Conservation (phyloP, 2,888 invertebrate genomes). For the Nephrotoma guestfalica region DNA sequence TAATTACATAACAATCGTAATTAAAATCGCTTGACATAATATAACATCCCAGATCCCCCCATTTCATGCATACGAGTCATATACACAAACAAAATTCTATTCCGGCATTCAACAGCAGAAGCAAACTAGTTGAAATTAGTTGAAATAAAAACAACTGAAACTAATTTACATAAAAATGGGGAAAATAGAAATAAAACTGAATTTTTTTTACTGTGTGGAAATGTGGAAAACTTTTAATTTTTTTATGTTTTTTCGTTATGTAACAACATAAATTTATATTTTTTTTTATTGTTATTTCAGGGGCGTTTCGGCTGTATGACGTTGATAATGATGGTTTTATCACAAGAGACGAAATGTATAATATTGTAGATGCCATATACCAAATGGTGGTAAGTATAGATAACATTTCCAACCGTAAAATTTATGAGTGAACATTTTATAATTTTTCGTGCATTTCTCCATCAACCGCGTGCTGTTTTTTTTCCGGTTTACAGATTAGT, state of each 20-base stretch:
- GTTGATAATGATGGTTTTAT: slow-evolving; percentile 94
- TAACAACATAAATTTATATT: background rate
- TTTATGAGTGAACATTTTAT: background rate
- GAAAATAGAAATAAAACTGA: too few species aligned
- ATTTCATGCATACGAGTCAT: background rate
- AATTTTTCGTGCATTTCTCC: background rate
- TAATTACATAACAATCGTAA: background rate
- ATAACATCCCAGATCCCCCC: background rate
- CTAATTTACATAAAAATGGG: background rate
- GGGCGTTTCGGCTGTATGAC: slow-evolving; percentile 92
- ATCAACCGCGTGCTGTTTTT: background rate
- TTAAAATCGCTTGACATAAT: background rate
- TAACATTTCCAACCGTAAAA: too few species aligned
- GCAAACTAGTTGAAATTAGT: too few species aligned
- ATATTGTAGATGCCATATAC: slow-evolving; percentile 94
- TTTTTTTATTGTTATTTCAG: slow-evolving; percentile 32
- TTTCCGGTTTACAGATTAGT: background rate
- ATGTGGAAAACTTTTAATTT: background rate
- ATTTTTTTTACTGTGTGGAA: background rate
- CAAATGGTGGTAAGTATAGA: slow-evolving; percentile 87
- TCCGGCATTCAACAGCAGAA: too few species aligned
- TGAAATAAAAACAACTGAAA: background rate
- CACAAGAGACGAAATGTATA: slow-evolving; percentile 91
- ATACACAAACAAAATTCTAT: background rate
- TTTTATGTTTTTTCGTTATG: background rate